Conservation (phyloP, 2,797 vertebrate species). For the Ceryle rudis region DNA sequence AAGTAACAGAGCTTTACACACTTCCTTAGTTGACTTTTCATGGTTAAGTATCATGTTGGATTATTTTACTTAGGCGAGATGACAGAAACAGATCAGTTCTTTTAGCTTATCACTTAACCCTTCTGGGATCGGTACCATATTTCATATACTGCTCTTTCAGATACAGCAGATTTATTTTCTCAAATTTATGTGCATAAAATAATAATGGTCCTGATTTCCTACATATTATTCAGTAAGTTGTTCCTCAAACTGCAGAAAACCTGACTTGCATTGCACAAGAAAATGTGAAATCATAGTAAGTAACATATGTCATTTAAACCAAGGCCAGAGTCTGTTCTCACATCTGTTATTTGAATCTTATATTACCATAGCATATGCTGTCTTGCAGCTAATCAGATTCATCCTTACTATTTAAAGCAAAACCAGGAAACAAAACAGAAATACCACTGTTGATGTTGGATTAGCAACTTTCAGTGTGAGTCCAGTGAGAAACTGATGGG, state of each 20-base stretch:
- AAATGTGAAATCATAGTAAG: neutral
- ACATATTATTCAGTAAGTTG: neutral
- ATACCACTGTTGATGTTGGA: neutral
- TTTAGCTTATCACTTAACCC: neutral
- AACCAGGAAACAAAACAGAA: constrained; percentile 39
- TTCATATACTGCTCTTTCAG: neutral
- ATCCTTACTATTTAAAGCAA: constrained; percentile 15
- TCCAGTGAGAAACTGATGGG: neutral
- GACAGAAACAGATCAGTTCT: neutral
- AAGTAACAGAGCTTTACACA: neutral
- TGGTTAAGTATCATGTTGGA: fast-evolving
- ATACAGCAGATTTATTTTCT: neutral
- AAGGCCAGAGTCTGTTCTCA: neutral
- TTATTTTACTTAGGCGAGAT: neutral
- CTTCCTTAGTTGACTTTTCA: neutral
- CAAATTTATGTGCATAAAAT: neutral
- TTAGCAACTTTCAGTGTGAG: neutral
- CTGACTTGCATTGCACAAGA: neutral
- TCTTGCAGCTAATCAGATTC: constrained; percentile 23
- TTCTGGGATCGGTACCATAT: neutral
- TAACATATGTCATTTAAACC: neutral
- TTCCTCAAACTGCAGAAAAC: neutral
- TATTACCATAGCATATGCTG: constrained; percentile 9
- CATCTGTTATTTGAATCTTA: neutral
- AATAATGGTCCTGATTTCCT: neutral